Conservation (phyloP, 2,797 vertebrate genomes). For the Australoheros facetus region DNA sequence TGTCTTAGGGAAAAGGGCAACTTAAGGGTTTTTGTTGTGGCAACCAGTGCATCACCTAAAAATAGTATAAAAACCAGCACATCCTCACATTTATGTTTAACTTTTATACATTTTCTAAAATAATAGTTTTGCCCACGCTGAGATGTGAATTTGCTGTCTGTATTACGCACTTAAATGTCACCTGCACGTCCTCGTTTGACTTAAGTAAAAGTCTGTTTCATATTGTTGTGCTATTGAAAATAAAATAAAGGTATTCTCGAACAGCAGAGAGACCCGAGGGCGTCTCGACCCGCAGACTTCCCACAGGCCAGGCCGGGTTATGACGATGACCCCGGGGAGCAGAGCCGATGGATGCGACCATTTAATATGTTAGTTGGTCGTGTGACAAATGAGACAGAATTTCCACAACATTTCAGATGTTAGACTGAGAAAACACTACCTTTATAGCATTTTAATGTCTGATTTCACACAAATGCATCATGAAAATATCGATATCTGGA, state of each 20-base stretch:
- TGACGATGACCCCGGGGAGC: background rate
- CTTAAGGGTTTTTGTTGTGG: rapidly evolving
- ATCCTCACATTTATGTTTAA: too few species aligned
- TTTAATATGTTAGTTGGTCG: too few species aligned
- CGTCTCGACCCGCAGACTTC: background rate
- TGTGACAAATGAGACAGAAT: background rate
- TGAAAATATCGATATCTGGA: background rate
- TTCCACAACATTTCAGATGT: background rate
- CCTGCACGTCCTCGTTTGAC: background rate
- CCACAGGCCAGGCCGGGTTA: rapidly evolving
- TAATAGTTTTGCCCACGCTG: too few species aligned
- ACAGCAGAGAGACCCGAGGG: rapidly evolving
- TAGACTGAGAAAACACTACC: rapidly evolving
- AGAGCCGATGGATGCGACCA: background rate
- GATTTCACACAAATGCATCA: rapidly evolving
- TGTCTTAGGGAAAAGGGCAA: background rate
- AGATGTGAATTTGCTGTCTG: too few species aligned
- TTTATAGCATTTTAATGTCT: background rate
- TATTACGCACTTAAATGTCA: too few species aligned
- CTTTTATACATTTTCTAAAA: too few species aligned
- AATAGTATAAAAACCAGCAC: too few species aligned
- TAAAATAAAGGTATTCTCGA: too few species aligned
- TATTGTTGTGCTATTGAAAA: rapidly evolving
- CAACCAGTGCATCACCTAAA: rapidly evolving
- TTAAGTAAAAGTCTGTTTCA: background rate